These are phyloP conservation scores for Eupelmus urozonus DNA, from an alignment of 2,888 invertebrate genomes.

Conservation along the genomic window DNA sequence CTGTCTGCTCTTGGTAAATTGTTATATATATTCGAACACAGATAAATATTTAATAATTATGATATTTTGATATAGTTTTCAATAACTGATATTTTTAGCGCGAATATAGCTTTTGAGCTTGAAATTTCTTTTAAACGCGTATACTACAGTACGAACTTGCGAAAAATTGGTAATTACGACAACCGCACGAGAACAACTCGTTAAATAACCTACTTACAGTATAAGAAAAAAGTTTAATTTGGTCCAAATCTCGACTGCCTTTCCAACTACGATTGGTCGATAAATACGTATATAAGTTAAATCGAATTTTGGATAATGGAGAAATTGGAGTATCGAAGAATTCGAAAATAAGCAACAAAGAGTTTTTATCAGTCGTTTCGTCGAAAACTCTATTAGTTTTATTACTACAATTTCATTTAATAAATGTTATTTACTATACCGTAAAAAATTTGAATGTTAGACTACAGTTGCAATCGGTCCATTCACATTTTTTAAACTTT, in stretches of 20 bases:
- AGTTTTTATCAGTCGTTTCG: conserved; percentile 29
- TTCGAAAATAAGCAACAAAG: conserved; percentile 24
- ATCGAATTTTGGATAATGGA: conserved; percentile 54
- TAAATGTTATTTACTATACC: conserved; percentile 15
- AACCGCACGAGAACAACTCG: conserved; percentile 45
- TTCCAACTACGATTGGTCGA: conserved; percentile 60
- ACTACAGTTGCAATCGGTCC: background rate
- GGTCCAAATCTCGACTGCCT: conserved; percentile 64
- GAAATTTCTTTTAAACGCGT: conserved; percentile 15
- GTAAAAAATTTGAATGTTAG: conserved; percentile 42
- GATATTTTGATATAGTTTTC: conserved; percentile 50
- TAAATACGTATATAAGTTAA: conserved; percentile 51
- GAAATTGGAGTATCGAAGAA: conserved; percentile 56
- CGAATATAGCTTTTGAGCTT: conserved; percentile 31
- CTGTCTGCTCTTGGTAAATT: background rate
- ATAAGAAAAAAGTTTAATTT: conserved; percentile 60
- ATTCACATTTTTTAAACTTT: background rate
- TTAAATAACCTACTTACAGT: conserved; percentile 44
- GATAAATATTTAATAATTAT: conserved; percentile 18
- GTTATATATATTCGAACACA: background rate
- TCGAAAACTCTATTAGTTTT: conserved; percentile 36
- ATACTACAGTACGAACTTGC: conserved; percentile 38
- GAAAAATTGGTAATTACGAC: conserved; percentile 43
- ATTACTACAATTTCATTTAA: background rate
- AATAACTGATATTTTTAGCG: no score